A percentile compares a stretch with the other conserved stretches of the same genome.
phyloP scores from a whole-genome alignment of 2,113 vertebrate species.

The Penelope pileata region DNA sequence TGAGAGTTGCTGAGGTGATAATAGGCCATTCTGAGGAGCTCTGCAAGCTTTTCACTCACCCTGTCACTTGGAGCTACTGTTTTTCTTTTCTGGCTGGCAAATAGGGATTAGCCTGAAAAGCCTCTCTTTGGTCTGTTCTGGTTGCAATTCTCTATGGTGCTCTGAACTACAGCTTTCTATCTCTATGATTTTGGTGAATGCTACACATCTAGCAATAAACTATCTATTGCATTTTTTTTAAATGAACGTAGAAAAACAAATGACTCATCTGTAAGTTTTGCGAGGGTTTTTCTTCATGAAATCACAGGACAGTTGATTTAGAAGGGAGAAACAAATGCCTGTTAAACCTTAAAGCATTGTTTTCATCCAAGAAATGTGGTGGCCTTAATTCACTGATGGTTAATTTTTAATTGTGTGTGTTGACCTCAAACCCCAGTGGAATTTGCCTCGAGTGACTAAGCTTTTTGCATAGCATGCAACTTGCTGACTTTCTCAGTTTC shows the following conservation, averaged over 20 bases:
- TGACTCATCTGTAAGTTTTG: background rate
- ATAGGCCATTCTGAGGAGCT: background rate
- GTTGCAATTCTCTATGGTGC: background rate
- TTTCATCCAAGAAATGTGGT: background rate
- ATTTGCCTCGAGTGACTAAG: background rate
- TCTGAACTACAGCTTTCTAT: background rate
- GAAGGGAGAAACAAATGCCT: background rate
- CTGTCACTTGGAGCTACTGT: background rate
- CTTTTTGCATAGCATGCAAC: background rate
- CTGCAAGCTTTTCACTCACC: background rate
- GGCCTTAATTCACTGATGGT: background rate
- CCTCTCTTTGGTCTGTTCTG: background rate
- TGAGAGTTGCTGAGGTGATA: background rate
- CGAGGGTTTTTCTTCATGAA: background rate
- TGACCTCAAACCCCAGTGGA: background rate
- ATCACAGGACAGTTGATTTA: background rate
- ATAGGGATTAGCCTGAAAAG: background rate
- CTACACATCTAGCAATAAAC: background rate
- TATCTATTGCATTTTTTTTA: background rate
- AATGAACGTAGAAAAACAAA: background rate
- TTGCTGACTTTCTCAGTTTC: background rate
- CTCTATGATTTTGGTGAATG: background rate
- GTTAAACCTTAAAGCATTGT: background rate
- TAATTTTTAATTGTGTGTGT: slow-evolving; percentile 5
- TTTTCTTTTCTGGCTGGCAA: background rate